Base-by-base conservation (phyloP, 2,888 invertebrate genomes). In the Pseudeuparius sepicola region DNA sequence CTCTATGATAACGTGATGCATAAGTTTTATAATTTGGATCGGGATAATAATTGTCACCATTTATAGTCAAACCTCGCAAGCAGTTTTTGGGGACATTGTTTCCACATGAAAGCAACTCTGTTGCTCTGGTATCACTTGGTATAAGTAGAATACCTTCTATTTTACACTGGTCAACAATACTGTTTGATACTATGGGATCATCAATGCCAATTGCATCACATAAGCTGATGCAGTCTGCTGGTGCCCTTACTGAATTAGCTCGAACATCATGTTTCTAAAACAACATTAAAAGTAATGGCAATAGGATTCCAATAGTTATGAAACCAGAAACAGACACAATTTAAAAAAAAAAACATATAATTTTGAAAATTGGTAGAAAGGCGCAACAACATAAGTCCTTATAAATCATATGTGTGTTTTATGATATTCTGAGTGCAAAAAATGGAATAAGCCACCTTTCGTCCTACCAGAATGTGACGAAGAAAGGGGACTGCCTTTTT, bases 121-220 rank as follows among this genome's bases (percentile, higher is more conserved):
- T 70, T 1, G 90, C 90, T 42, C 74, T 72, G 5, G 70, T 67
- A 20, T 72, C 72, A 3, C 72, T 71, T 2, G 78, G 74, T 40
- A 92, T 81, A 13, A 94, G 66, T 37, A 93, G 63, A 16, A 87
- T 70, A 29, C 68, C 68, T 64, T 94, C 93, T 31, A 88, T 65
- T 27, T 62, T 59, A 6, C 70, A 50, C 53, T 78, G 78, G 66
- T 94, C 93, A 35, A 94, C 82, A 16, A 94, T 68, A 54, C 75
- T 80, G 67, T 94, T 94, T 47, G 77, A 73, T 2, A 92, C 76
- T 9, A 86, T 73, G 0, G 82, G 73, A 64, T 90, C 79, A 3
- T 69, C 60, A 35, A 88, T 74, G 40, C 75, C 72, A 35, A 94
- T 67, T 39, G 78, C 68, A 51, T 87, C 75, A 31, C 85, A 68